phyloP scores from a whole-genome alignment of 2,888 invertebrate species.

The Pristionchus japonicus region DNA sequence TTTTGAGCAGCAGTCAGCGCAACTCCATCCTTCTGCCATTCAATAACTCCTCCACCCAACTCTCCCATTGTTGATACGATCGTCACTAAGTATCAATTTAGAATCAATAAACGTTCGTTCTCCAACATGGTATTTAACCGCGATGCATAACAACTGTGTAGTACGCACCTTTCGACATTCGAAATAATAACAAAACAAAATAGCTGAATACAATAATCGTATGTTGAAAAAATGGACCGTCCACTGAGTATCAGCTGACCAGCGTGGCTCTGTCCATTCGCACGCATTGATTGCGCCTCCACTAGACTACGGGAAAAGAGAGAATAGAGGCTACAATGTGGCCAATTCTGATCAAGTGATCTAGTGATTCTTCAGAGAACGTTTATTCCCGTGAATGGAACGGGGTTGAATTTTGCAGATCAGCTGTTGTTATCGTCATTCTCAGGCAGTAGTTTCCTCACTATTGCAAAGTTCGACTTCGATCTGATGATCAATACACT shows the following conservation, averaged over 20 bases:
- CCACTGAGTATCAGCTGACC: not conserved
- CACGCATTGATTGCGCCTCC: not conserved
- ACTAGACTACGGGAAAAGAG: not conserved
- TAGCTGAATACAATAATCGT: not conserved
- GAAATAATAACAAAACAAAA: too few species aligned
- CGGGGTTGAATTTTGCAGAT: too few species aligned
- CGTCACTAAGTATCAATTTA: not conserved
- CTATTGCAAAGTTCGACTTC: too few species aligned
- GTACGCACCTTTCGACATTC: not conserved
- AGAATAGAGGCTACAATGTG: not conserved
- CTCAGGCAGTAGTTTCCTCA: too few species aligned
- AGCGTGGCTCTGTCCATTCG: not conserved
- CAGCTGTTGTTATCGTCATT: too few species aligned
- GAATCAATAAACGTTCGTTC: not conserved
- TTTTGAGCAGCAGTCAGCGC: slow-evolving; percentile 55
- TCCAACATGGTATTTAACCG: not conserved
- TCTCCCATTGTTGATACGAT: not conserved
- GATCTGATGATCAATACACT: too few species aligned
- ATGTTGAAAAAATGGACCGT: not conserved
- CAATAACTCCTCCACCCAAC: slow-evolving; percentile 31
- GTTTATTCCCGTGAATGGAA: not conserved
- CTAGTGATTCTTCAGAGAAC: not conserved
- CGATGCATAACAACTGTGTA: too few species aligned
- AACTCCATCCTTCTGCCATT: slow-evolving; percentile 49
- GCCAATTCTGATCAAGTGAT: not conserved